Conservation (phyloP, 2,888 invertebrate genomes). For the Drosophila kanekoi region DNA sequence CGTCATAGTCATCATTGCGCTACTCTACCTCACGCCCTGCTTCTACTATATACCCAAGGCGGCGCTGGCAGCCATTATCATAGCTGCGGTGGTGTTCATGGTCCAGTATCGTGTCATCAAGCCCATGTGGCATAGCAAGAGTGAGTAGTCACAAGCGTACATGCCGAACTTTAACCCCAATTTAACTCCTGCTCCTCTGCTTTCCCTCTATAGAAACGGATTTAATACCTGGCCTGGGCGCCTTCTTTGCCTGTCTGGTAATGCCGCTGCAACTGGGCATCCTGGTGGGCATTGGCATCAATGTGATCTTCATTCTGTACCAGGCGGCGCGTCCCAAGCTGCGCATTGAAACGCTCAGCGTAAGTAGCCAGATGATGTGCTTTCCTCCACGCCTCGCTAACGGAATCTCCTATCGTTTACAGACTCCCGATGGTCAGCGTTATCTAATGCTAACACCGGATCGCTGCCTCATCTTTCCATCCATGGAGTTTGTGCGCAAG, state of each 20-base stretch:
- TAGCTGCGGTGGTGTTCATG: conserved; percentile 96
- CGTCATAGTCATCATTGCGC: conserved; percentile 92
- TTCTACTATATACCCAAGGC: conserved; percentile 95
- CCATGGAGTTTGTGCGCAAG: conserved; percentile 94
- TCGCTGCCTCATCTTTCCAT: conserved; percentile 95
- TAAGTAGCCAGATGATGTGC: conserved; percentile 84
- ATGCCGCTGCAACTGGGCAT: conserved; percentile 95
- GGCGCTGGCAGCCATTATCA: conserved; percentile 94
- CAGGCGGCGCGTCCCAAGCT: conserved; percentile 95
- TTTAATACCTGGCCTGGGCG: conserved; percentile 92
- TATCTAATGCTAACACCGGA: conserved; percentile 94
- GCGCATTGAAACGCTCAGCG: conserved; percentile 91
- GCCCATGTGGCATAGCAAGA: conserved; percentile 95
- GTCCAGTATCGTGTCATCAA: conserved; percentile 94
- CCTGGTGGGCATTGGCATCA: conserved; percentile 92
- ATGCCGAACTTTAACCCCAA: too few relatives aligned
- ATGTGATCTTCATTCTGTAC: conserved; percentile 93
- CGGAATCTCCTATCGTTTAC: conserved; percentile 33
- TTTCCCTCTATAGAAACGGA: conserved; percentile 89
- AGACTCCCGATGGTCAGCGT: conserved; percentile 89
- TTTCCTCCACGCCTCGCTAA: background rate
- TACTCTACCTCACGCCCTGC: conserved; percentile 94
- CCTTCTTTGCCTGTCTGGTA: conserved; percentile 93
- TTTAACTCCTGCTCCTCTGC: too few relatives aligned
- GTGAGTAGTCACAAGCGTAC: conserved; percentile 86